Base-by-base conservation (phyloP, 53 echinoderm and acorn worm genomes). In the Actinopyga echinites region DNA sequence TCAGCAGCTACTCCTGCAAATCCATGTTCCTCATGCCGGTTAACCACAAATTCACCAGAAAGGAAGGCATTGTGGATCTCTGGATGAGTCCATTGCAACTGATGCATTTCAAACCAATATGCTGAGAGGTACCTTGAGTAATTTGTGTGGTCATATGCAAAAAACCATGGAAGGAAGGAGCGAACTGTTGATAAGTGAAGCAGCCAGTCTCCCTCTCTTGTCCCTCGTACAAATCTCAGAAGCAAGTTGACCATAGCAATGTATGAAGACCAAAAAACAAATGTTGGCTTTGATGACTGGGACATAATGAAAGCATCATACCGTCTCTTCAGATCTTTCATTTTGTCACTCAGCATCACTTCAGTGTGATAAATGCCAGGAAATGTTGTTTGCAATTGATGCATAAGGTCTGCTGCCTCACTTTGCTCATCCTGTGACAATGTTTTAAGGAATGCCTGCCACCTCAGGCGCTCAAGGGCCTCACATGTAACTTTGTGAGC, bases 71-170 rank as follows among this genome's bases (percentile, higher is more conserved):
- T 15, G 43, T 90, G 49, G 17, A 87, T 57, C 28, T 57, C 65
- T 8, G 91, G 87, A 57, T 91, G 87, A 65, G 62, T 81, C 32
- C 43, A 45, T 38, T 79, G 87, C 55, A 89, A 56, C 12, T 85
- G 17, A 36, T 54, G 44, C 90, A 86, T 90, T 52, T 90, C 86
- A 26, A 75, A 35, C 90, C 86, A 90, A 61, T 86, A 90, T 15
- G 59, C 75, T 28, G 90, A 69, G 22, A 90, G 75, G 45, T 90
- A 90, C 35, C 90, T 38, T 0, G 90, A 78, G 61, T 90, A 90
- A 64, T 90, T 90, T 7, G 64, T 85, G 10, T 88, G 59, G 54
- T 93, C 84, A 71, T 93, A 93, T n/a, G 93, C 91, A 83, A 93
- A 93, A 23, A 88, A 85, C 90, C 90, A 93, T 52, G 90, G 88